Conservation (phyloP, 2,888 invertebrate genomes). For the Drosophila suboccidentalis region DNA sequence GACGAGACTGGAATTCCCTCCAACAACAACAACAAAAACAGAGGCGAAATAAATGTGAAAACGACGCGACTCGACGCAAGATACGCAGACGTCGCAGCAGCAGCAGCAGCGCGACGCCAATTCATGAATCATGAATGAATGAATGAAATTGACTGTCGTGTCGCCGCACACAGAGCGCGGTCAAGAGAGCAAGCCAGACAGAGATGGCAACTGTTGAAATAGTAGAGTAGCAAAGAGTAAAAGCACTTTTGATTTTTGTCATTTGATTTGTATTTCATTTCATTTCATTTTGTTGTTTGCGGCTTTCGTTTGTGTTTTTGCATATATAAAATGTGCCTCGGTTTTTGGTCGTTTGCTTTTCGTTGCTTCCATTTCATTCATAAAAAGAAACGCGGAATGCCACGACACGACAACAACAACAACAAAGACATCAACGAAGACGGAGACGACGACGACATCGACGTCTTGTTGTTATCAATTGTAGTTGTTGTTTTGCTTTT, state of each 20-base stretch:
- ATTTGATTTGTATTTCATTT: slow-evolving; percentile 54
- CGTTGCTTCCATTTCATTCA: slow-evolving; percentile 56
- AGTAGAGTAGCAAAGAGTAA: slow-evolving; percentile 42
- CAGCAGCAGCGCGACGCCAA: slow-evolving; percentile 33
- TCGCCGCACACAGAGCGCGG: slow-evolving; percentile 17
- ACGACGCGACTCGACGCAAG: slow-evolving; percentile 31
- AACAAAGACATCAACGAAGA: too few species aligned
- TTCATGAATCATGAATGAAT: slow-evolving; percentile 65
- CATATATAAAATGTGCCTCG: slow-evolving; percentile 56
- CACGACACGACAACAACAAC: slow-evolving; percentile 24
- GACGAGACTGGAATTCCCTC: slow-evolving; percentile 55
- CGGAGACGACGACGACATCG: slow-evolving; percentile 28
- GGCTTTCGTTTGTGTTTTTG: slow-evolving; percentile 47
- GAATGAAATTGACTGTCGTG: slow-evolving; percentile 74
- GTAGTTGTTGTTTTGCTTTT: slow-evolving; percentile 20
- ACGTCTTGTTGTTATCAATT: slow-evolving; percentile 65
- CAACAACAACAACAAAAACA: slow-evolving; percentile 24
- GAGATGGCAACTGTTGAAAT: slow-evolving; percentile 21
- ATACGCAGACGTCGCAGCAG: slow-evolving; percentile 16
- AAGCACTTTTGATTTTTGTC: slow-evolving; percentile 66
- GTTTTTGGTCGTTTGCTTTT: slow-evolving; percentile 42
- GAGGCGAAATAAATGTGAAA: slow-evolving; percentile 53
- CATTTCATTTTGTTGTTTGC: slow-evolving; percentile 31
- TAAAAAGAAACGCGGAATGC: slow-evolving; percentile 63
- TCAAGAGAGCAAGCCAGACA: slow-evolving; percentile 34